Base-by-base conservation (phyloP, 2,113 vertebrate genomes). In the Apus apus region DNA sequence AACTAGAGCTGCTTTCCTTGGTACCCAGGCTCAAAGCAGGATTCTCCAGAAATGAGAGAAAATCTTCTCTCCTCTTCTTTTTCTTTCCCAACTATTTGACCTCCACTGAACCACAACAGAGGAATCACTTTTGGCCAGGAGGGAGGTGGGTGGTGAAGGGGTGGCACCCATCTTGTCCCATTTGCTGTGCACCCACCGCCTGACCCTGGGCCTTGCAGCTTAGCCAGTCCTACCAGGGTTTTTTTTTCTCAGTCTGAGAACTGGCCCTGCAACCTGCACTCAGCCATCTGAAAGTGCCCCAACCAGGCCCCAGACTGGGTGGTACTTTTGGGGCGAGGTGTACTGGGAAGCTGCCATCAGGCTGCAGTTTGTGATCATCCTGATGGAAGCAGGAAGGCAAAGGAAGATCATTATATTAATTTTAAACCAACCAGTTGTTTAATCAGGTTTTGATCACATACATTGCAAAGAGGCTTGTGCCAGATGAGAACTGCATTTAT, bases 391-490 rank as follows among this genome's bases (percentile, higher is more conserved):
- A 93, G 78, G 83, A 92, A 95, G 65, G 88, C 77, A 92, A 85
- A 75, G 71, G 64, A 92, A 86, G 71, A 82, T 71, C 78, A 92
- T 92, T 79, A 61, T 75, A 93, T 95, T 91, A 18, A 85, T 96
- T 95, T 95, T 80, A 81, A 87, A 85, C 61, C 94, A 95, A 88
- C 90, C 86, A 48, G 72, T 87, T 86, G 61, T 57, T 89, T 97
- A 87, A 97, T 94, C 76, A 82, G 65, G 80, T 91, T 95, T 87
- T 53, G 91, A 74, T 91, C 88, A 93, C 96, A 92, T 96, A 78
- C 88, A 62, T 70, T 89, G 77, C 80, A 87, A 70, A 73, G 90
- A 96, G 57, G 67, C 81, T 89, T 68, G 32, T 87, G 72, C 84
- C 81, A 86, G 92, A 93, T 26, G 54, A 89, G 57, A 91, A 23